Base-by-base conservation (phyloP, 2,888 invertebrate species). In the Allygus modestus region DNA sequence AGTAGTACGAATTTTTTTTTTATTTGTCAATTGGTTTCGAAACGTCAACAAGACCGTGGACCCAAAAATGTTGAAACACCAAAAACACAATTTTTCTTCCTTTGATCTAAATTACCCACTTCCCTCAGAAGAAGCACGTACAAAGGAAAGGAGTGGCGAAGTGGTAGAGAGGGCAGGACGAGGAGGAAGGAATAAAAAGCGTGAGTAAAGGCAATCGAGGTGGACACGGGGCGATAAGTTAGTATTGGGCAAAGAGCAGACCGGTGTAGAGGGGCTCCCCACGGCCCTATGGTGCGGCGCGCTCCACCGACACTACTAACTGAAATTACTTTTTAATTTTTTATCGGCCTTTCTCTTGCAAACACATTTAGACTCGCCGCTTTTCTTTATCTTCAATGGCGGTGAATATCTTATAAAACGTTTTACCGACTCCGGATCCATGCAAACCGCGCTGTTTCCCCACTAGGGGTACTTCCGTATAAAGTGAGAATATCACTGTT, bases 301-400 rank as follows among this genome's bases (percentile, higher is more conserved):
- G 1, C 37, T 17, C 77, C 43, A 26, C 77, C 77, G 17, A 26
- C 77, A 77, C 77, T 77, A 77, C 77, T 77, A 77, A 77, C 77
- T 77, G 77, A 77, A 77, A 77, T 77, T 77, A 77, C 77, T 77
- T 77, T 77, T 77, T 77, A 77, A 77, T 77, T 77, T 77, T 77
- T 77, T 77, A 77, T 77, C 46, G 46, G 77, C 77, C 77, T 77
- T 77, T 77, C 77, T 77, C 77, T 77, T 77, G 77, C 46, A 77
- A 77, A 77, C 77, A 23, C 77, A 77, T 77, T 77, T 77, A 77
- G 77, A 77, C 77, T 77, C 43, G 51, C 77, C 77, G 77, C 77
- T 77, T 77, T 77, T 77, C 77, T 77, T 77, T 77, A 77, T 77
- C 77, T 77, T 77, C 77, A 77, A 77, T 51, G 77, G 41, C 77